These are phyloP conservation scores for Callithrix jacchus DNA, from an alignment of 2,113 vertebrate genomes.

Conservation along the genomic window DNA sequence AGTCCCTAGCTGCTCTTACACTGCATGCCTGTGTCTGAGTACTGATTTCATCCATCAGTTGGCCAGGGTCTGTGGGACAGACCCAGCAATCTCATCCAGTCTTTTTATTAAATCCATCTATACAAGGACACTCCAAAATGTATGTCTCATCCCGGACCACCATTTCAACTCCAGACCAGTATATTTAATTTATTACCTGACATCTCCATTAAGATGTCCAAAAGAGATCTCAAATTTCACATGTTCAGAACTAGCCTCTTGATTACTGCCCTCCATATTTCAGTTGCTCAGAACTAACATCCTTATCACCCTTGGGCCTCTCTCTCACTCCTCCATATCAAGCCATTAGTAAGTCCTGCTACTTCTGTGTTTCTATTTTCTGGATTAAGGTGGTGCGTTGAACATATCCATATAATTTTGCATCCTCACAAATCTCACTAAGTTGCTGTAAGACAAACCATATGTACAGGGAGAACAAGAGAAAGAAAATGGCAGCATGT, in stretches of 20 bases:
- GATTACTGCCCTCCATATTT: background rate
- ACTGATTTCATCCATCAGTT: too few relatives aligned
- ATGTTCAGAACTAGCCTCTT: background rate
- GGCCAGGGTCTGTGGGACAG: too few relatives aligned
- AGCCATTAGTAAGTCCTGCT: background rate
- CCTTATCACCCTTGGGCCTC: background rate
- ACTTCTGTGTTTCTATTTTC: background rate
- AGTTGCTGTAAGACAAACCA: background rate
- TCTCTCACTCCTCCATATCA: background rate
- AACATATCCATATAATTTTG: background rate
- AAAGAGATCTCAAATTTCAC: background rate
- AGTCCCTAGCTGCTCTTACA: too few relatives aligned
- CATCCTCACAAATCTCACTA: background rate
- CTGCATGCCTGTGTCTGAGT: too few relatives aligned
- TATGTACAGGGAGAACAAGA: background rate
- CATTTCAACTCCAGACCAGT: background rate
- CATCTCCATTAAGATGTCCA: background rate
- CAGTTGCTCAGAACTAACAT: background rate
- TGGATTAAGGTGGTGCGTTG: background rate
- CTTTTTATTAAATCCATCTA: background rate
- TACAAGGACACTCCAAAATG: background rate
- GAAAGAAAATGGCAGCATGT: background rate
- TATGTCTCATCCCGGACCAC: background rate
- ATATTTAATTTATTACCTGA: background rate
- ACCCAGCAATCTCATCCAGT: background rate